These are phyloP conservation scores for Octomys mimax DNA, from an alignment of 2,797 vertebrate genomes.

Conservation along the genomic window DNA sequence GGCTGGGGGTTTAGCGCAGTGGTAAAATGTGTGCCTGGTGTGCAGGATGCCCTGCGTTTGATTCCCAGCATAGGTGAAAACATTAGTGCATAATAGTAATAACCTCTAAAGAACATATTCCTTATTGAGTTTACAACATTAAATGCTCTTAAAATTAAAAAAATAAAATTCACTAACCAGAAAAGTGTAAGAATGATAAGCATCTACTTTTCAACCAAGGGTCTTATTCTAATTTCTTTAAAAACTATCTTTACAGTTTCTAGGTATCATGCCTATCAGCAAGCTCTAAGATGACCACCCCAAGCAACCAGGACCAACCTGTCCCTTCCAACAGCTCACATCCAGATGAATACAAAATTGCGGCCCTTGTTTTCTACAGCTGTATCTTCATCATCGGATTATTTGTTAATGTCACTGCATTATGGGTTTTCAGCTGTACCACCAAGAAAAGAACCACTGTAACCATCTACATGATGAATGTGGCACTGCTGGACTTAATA, in stretches of 20 bases:
- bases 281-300: constrained; percentile 70
- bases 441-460: constrained; percentile 97
- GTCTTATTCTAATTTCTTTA: constrained; percentile 12
- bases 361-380: constrained; percentile 94
- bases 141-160: not conserved
- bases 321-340: constrained; percentile 73
- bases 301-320: constrained; percentile 59
- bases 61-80: not conserved
- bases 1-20: not conserved
- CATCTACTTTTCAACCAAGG: not conserved
- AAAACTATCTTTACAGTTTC: constrained; percentile 31
- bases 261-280: constrained; percentile 8
- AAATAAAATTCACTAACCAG: constrained; percentile 8
- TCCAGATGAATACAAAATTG: constrained; percentile 91
- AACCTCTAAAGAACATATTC: not conserved
- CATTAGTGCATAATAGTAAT: not conserved
- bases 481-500: constrained; percentile 95
- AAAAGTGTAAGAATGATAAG: not conserved
- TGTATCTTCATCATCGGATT: constrained; percentile 93
- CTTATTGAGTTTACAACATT: not conserved
- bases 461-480: constrained; percentile 98
- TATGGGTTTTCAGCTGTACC: constrained; percentile 98
- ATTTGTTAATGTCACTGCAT: constrained; percentile 94
- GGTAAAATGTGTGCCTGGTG: not conserved
- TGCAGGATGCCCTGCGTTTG: not conserved